Evolutionary conservation across 1,140 invertebrate genomes (phyloP).

Genomic region (Dinothrombium tinctorium): DNA sequence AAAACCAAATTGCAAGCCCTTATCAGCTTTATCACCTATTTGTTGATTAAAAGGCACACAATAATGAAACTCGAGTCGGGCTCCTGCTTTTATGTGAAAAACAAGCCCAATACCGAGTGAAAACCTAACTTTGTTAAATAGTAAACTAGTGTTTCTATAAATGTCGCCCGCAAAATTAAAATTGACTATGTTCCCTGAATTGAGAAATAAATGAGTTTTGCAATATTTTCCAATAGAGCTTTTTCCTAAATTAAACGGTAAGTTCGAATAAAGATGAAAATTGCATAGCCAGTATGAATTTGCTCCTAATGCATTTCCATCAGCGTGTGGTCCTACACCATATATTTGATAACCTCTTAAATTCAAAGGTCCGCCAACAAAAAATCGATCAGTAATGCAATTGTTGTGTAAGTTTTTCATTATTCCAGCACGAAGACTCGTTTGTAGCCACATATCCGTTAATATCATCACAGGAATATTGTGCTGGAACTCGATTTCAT

Average conservation of each 20-base stretch:
- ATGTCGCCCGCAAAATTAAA: constrained; percentile 22
- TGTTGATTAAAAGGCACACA: constrained; percentile 35
- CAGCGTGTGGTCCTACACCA: constrained; percentile 50
- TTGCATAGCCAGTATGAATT: constrained; percentile 52
- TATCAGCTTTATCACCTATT: constrained; percentile 26
- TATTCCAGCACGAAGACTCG: constrained; percentile 39
- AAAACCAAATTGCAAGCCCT: constrained; percentile 42
- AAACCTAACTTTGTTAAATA: constrained; percentile 15
- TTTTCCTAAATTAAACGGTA: constrained; percentile 50
- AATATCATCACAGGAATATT: constrained; percentile 32
- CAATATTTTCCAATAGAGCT: constrained; percentile 39
- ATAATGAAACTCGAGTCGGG: constrained; percentile 64
- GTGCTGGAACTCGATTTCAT: constrained; percentile 48
- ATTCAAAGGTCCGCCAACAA: constrained; percentile 57
- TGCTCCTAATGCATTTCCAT: constrained; percentile 30
- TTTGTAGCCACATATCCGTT: constrained; percentile 32
- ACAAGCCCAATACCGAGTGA: constrained; percentile 48
- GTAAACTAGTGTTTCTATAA: constrained; percentile 16
- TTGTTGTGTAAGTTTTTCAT: constrained; percentile 28
- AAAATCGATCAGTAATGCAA: constrained; percentile 51
- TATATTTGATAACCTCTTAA: constrained; percentile 54
- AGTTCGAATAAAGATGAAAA: constrained; percentile 52
- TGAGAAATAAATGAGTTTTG: constrained; percentile 55
- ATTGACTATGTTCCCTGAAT: constrained; percentile 47
- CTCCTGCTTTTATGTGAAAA: constrained; percentile 43